These are phyloP conservation scores for Bucco capensis DNA, from an alignment of 2,113 vertebrate species.

Conservation along the genomic window DNA sequence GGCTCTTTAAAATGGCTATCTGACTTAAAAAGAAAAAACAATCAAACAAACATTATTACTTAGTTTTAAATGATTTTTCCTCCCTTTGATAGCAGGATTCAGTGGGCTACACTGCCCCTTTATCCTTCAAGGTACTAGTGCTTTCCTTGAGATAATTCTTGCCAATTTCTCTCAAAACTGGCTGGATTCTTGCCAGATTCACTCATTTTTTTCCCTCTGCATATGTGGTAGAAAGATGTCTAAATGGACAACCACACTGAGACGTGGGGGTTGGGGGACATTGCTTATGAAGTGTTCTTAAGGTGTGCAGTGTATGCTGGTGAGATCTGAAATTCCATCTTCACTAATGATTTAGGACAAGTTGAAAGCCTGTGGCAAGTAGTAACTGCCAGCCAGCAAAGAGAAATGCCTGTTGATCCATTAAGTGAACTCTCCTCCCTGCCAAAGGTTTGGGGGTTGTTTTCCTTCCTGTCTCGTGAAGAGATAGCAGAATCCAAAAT, in stretches of 20 bases:
- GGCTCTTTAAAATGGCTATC: neutral
- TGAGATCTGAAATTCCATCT: slow-evolving; percentile 24
- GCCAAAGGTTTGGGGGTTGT: neutral
- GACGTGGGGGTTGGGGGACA: slow-evolving; percentile 10
- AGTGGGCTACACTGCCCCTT: neutral
- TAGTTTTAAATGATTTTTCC: neutral
- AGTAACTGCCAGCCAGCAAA: neutral
- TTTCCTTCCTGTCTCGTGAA: neutral
- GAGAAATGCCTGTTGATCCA: neutral
- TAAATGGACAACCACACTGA: neutral
- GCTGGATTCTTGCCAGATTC: too few species aligned
- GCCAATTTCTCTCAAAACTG: neutral
- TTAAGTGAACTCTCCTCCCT: neutral
- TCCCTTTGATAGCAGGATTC: neutral
- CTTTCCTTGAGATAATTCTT: neutral
- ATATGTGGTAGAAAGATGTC: neutral
- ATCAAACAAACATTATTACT: neutral
- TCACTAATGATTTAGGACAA: slow-evolving; percentile 1
- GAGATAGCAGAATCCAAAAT: neutral
- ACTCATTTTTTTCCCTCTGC: neutral
- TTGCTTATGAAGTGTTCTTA: neutral
- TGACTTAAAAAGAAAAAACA: too few species aligned
- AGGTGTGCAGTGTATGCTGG: slow-evolving; percentile 34
- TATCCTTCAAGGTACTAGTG: neutral
- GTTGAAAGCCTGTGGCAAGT: neutral